Percentiles rank a stretch among this genome's conserved stretches.
Evolutionary conservation across 2,113 vertebrate genomes (phyloP).

Genomic region (Bolborhynchus lineola): DNA sequence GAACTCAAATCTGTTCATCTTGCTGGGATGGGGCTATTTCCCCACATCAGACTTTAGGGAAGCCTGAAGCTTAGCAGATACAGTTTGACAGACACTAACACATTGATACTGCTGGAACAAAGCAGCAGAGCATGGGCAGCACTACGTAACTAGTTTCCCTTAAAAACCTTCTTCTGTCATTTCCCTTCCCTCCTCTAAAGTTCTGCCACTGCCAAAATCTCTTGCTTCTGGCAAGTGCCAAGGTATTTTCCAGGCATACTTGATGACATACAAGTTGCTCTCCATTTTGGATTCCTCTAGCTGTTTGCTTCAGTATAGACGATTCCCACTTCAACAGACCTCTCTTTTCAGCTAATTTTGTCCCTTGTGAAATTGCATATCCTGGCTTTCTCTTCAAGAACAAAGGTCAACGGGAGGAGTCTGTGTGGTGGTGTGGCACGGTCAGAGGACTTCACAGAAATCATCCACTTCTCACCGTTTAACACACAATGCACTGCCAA

Average conservation of each 20-base stretch:
- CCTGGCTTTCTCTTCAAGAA: slow-evolving; percentile 31
- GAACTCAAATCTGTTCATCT: background rate
- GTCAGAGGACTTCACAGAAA: background rate
- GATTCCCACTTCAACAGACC: background rate
- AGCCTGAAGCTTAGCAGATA: background rate
- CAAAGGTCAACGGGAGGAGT: background rate
- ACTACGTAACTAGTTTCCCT: background rate
- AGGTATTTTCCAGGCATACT: background rate
- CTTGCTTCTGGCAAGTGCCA: background rate
- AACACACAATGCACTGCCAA: background rate
- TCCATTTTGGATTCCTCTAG: background rate
- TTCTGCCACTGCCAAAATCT: background rate
- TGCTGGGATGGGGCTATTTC: background rate
- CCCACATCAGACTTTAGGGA: background rate
- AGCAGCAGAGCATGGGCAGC: background rate
- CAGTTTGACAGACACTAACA: background rate
- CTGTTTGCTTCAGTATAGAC: background rate
- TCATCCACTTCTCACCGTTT: background rate
- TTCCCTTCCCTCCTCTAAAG: background rate
- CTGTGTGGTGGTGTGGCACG: background rate
- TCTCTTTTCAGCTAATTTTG: background rate
- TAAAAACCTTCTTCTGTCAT: background rate
- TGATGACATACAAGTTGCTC: background rate
- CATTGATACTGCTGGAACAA: background rate
- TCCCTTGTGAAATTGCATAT: background rate